A percentile compares a stretch with the other conserved stretches of the same genome.
Conservation (phyloP, 1,140 invertebrate species). For the Heliconius melpomene region DNA sequence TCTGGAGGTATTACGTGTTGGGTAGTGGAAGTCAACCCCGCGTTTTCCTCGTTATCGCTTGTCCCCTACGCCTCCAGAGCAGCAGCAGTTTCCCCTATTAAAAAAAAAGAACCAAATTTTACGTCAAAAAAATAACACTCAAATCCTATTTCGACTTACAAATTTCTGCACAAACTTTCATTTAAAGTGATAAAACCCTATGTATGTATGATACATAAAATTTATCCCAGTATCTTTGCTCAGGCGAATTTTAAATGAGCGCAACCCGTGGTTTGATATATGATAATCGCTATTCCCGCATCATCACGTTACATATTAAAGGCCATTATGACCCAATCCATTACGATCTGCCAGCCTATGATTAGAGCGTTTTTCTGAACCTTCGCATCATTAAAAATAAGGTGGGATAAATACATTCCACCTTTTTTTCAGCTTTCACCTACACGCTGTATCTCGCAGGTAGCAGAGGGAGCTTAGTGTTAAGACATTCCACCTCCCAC, state of each 20-base stretch:
- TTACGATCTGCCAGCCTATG: neutral
- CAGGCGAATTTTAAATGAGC: neutral
- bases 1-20: neutral
- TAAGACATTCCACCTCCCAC: too few species aligned
- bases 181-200: neutral
- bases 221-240: neutral
- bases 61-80: too few species aligned
- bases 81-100: too few species aligned
- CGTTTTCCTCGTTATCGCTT: too few species aligned
- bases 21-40: too few species aligned
- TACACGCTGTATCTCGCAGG: too few species aligned
- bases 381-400: neutral
- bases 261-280: neutral
- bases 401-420: neutral
- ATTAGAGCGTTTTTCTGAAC: constrained; percentile 8
- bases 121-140: neutral
- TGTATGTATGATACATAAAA: neutral
- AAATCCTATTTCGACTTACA: neutral
- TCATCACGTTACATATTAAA: constrained; percentile 6
- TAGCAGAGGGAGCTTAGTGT: too few species aligned
- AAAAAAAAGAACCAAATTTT: too few species aligned
- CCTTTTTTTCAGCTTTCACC: too few species aligned
- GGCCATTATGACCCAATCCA: constrained; percentile 7
- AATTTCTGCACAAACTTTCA: neutral
- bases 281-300: constrained; percentile 8